Evolutionary conservation across 2,113 vertebrate species (phyloP).

Genomic region (Mus musculus): DNA sequence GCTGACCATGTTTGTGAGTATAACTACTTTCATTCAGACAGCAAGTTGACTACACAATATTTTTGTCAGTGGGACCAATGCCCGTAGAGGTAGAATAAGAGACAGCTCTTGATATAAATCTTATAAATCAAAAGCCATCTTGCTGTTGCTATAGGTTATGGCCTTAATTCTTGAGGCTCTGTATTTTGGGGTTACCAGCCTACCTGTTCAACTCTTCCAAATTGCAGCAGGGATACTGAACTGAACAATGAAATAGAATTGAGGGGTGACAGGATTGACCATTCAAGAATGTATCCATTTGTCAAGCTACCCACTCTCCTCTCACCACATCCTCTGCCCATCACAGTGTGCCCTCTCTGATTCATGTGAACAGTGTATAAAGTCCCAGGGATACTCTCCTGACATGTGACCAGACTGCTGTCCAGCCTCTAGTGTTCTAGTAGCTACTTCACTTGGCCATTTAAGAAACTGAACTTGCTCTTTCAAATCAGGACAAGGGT

Average conservation of each 20-base stretch:
- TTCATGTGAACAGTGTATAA: not conserved
- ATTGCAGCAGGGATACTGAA: not conserved
- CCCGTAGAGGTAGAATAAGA: too few relatives aligned
- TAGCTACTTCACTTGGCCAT: slow-evolving; percentile 28
- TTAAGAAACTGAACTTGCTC: slow-evolving; percentile 63
- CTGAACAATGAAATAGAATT: not conserved
- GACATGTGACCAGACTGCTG: not conserved
- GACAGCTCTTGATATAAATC: not conserved
- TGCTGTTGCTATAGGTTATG: not conserved
- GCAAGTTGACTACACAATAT: not conserved
- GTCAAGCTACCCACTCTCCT: not conserved
- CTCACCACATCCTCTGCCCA: not conserved
- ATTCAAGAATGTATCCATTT: not conserved
- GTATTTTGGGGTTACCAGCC: not conserved
- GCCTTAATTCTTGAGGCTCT: not conserved
- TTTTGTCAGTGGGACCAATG: not conserved
- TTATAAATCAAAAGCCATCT: accelerated
- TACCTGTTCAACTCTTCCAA: not conserved
- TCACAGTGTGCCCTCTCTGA: not conserved
- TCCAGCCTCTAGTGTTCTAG: not conserved
- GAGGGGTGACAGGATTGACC: not conserved
- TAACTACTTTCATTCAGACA: not conserved
- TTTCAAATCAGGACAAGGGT: slow-evolving; percentile 70
- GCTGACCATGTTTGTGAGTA: not conserved
- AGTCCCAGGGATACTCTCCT: not conserved